Evolutionary conservation across 2,888 invertebrate species (phyloP), one percentile per base, ranked within the genome.

Genomic region (Portevinia maculata): DNA sequence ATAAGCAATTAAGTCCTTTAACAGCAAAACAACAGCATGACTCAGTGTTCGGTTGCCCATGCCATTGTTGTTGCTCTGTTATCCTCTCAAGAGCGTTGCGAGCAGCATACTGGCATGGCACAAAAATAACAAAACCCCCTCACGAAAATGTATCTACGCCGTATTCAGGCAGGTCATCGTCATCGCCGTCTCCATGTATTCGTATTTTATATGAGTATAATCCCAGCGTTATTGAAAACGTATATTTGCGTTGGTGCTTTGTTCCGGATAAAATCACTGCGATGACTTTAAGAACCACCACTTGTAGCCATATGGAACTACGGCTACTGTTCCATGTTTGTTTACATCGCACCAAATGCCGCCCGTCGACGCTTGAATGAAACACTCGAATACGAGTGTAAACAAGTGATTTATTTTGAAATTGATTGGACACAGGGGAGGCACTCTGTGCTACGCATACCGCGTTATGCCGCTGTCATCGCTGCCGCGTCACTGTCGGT

Each of bases 1-100:
- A 83, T 76, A 83, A 83, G 81, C 81, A 83, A 83, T 83, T 83
- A 83, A 83, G 81, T 76, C 76, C 59, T 83, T 76, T 83, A 60
- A 37, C 70, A 60, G 65, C 71, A 76, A 71, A 76, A 70, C 70
- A 83, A 76, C 70, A 60, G 60, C 70, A 48, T 50, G 79, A 55
- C 53, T 52, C 55, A 28, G 44, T 70, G 52, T 59, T 75, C 39
- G 57, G 53, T 53, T 48, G 70, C 53, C 53, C 65, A 60, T 48
- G 70, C 53, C 53, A 71, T 83, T 83, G 81, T 76, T 76, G 57
- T 64, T 30, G 81, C 69, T 70, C 59, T 81, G 76, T 81, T 70
- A 71, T 76, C 81, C 71, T 76, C 76, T 76, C 65, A 46, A 44
- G 59, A 55, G 70, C 53, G 70, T 53, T 30, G 15, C 32, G 39